Evolutionary conservation across 1,140 invertebrate genomes (phyloP).

Genomic region (Asbolus verrucosus): DNA sequence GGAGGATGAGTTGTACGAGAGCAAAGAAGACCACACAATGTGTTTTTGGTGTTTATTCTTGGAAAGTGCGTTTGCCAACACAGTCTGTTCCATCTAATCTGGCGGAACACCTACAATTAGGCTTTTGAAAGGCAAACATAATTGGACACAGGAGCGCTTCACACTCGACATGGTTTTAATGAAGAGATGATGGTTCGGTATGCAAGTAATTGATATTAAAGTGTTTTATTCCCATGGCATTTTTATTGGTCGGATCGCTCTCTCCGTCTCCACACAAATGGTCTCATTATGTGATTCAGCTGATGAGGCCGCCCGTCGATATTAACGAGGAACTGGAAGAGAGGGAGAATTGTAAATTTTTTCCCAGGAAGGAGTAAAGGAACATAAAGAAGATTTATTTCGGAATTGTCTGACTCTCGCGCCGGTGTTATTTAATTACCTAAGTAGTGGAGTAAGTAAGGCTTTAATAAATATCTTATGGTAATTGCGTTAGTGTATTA

Average conservation of each 20-base stretch:
- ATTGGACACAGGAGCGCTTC: slow-evolving; percentile 30
- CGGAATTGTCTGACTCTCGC: slow-evolving; percentile 11
- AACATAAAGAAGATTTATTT: slow-evolving; percentile 30
- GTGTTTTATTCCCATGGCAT: slow-evolving; percentile 34
- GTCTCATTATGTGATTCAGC: slow-evolving; percentile 27
- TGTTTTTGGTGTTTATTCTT: slow-evolving; percentile 23
- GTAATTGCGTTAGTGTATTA: slow-evolving; percentile 38
- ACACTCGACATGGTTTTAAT: slow-evolving; percentile 37
- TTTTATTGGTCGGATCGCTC: slow-evolving; percentile 30
- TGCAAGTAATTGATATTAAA: slow-evolving; percentile 38
- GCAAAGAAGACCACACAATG: slow-evolving; percentile 27
- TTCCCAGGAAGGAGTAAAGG: not conserved
- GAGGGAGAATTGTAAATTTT: slow-evolving; percentile 13
- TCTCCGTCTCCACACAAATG: slow-evolving; percentile 33
- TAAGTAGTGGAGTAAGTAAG: slow-evolving; percentile 31
- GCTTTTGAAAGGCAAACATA: slow-evolving; percentile 35
- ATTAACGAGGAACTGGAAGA: not conserved
- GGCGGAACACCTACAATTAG: slow-evolving; percentile 35
- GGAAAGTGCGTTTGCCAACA: slow-evolving; percentile 35
- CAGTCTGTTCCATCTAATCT: slow-evolving; percentile 12
- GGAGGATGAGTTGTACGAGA: not conserved
- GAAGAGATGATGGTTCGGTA: slow-evolving; percentile 37
- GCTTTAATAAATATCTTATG: slow-evolving; percentile 39
- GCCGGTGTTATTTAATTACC: slow-evolving; percentile 29
- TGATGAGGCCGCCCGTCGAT: slow-evolving; percentile 15